These are phyloP conservation scores for Trichogramma evanescens DNA, from an alignment of 2,888 invertebrate genomes.

Conservation along the genomic window DNA sequence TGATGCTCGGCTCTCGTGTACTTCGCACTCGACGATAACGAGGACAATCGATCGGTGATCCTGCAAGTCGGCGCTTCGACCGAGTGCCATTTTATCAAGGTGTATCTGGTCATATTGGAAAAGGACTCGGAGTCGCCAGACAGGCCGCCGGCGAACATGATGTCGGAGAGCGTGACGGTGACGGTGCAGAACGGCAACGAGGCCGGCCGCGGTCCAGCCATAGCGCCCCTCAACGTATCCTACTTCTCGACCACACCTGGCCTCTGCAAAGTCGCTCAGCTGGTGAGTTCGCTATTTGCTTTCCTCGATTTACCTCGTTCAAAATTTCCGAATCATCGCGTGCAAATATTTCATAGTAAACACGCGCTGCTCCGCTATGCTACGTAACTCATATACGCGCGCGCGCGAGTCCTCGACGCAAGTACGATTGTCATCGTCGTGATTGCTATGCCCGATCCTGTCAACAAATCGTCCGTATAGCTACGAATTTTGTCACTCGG, in stretches of 20 bases:
- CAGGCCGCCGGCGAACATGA: constrained; percentile 49
- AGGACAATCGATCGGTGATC: too few species aligned
- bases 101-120: too few species aligned
- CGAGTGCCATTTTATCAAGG: too few species aligned
- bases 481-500: too few species aligned
- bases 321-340: background rate
- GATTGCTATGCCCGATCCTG: too few species aligned
- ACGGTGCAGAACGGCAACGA: constrained; percentile 63
- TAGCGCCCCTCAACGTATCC: constrained; percentile 64
- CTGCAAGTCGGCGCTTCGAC: too few species aligned
- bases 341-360: background rate
- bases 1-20: too few species aligned
- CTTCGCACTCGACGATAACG: too few species aligned
- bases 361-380: background rate
- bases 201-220: constrained; percentile 58
- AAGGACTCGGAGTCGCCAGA: too few species aligned
- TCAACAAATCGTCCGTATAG: too few species aligned
- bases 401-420: background rate
- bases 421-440: background rate
- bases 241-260: constrained; percentile 79
- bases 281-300: constrained; percentile 58
- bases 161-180: constrained; percentile 75
- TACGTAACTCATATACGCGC: background rate
- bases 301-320: background rate
- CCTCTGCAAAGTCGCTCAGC: constrained; percentile 69